Conservation (phyloP, 2,888 invertebrate species). For the Dinocampus coccinellae region DNA sequence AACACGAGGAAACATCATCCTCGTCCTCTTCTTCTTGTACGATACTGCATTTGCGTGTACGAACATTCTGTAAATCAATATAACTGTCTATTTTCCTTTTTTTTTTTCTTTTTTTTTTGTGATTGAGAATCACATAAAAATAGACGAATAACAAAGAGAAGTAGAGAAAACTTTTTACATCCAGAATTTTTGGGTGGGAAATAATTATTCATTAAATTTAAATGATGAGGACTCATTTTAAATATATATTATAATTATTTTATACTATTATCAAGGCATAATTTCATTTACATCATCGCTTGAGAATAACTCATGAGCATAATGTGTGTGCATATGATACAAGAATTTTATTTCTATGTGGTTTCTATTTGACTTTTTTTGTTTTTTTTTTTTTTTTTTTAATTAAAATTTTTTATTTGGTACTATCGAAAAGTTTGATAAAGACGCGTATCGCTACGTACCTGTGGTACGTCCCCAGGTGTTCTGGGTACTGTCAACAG, state of each 20-base stretch:
- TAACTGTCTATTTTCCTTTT: constrained; percentile 28
- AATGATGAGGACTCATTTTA: not conserved
- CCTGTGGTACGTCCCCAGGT: constrained; percentile 79
- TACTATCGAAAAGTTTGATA: constrained; percentile 40
- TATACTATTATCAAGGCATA: constrained; percentile 22
- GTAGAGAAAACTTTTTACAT: not conserved
- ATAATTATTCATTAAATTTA: not conserved
- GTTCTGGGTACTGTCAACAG: constrained; percentile 76
- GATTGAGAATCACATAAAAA: not conserved
- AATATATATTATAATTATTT: constrained; percentile 8
- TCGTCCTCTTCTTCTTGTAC: constrained; percentile 94
- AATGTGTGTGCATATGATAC: constrained; percentile 7
- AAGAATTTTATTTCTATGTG: constrained; percentile 1
- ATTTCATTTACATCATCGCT: constrained; percentile 27
- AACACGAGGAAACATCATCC: constrained; percentile 78
- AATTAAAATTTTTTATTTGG: not conserved
- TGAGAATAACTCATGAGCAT: constrained; percentile 23
- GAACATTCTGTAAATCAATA: constrained; percentile 68
- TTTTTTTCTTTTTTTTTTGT: not conserved
- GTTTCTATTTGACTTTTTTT: not conserved
- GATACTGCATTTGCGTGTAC: constrained; percentile 90
- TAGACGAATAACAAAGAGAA: not conserved
- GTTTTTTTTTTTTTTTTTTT: constrained; percentile 1
- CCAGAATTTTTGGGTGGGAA: not conserved
- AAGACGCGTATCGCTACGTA: constrained; percentile 60